Base-by-base conservation (phyloP, 2,888 invertebrate species). In the Margaritifera margaritifera region DNA sequence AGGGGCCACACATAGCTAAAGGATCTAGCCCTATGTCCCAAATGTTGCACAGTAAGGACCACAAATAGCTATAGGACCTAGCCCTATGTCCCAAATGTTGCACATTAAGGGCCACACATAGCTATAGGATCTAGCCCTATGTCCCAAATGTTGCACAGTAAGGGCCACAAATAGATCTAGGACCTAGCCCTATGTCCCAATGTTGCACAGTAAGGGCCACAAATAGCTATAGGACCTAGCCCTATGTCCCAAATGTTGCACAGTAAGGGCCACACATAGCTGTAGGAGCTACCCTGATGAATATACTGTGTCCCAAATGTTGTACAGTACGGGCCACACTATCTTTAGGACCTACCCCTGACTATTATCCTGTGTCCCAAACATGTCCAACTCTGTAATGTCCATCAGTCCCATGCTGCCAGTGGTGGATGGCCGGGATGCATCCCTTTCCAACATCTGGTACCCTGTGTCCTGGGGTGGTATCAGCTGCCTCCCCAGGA, bases 401-500 rank as follows among this genome's bases (percentile, higher is more conserved):
- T 87, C 87, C 61, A 78, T 68, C 25, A 85, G 79, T 19, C 80
- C 74, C 67, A 80, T 78, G 72, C 79, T 79, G 64, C 80, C 75
- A 24, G 80, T 77, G 11, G 74, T 70, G 25, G 77, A 75, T 18
- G 81, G 80, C 1, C 81, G 73, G 19, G 81, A 80, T 42, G 77
- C 65, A 31, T 82, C 79, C 24, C 77, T 65, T 24, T 80, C 77
- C 20, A 86, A 80, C 53, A 82, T 65, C 71, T 83, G 79, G 75
- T 71, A 86, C 59, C 87, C 88, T 15, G 72, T 64, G 63, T 88
- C 88, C 71, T 80, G 79, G 5, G 84, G 82, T 19, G 81, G 79
- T 71, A 86, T 60, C 66, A 85, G 55, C 78, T 87, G 87, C 52
- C 76, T 77, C 20, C 88, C 88, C 60, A 86, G 80, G 42, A 87